Evolutionary conservation across 2,113 vertebrate genomes (phyloP).

Genomic region (Callorhinus ursinus): DNA sequence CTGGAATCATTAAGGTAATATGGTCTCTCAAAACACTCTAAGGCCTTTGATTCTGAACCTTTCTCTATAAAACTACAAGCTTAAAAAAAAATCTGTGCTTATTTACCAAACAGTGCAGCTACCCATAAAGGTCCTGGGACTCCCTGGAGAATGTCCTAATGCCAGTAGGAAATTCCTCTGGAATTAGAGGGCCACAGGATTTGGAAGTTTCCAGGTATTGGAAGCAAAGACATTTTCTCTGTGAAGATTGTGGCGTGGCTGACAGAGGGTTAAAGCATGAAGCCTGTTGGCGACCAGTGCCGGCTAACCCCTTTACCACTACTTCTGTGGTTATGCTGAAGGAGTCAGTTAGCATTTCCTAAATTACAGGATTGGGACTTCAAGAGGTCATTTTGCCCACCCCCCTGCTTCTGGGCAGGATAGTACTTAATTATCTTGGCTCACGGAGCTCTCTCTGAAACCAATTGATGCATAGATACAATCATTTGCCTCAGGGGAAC

Average conservation of each 20-base stretch:
- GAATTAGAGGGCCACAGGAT: neutral
- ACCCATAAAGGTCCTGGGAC: neutral
- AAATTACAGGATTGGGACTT: slow-evolving; percentile 70
- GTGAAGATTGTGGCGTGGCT: neutral
- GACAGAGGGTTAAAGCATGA: neutral
- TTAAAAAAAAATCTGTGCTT: neutral
- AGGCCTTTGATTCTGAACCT: neutral
- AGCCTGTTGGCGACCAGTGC: slow-evolving; percentile 2
- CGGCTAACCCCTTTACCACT: neutral
- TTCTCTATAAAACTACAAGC: neutral
- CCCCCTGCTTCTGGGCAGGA: slow-evolving; percentile 57
- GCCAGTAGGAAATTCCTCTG: neutral
- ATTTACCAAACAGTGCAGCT: neutral
- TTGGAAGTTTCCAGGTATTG: neutral
- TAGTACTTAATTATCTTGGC: slow-evolving; percentile 51
- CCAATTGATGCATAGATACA: slow-evolving; percentile 49
- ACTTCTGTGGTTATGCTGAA: slow-evolving; percentile 48
- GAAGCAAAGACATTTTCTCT: neutral
- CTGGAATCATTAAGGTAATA: neutral
- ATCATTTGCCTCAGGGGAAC: slow-evolving; percentile 49
- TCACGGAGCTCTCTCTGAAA: slow-evolving; percentile 57
- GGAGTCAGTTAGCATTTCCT: slow-evolving; percentile 48
- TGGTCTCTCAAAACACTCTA: neutral
- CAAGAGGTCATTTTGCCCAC: slow-evolving; percentile 61
- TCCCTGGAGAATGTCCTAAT: neutral